Conservation (phyloP, 2,113 vertebrate genomes). For the Fregata magnificens region DNA sequence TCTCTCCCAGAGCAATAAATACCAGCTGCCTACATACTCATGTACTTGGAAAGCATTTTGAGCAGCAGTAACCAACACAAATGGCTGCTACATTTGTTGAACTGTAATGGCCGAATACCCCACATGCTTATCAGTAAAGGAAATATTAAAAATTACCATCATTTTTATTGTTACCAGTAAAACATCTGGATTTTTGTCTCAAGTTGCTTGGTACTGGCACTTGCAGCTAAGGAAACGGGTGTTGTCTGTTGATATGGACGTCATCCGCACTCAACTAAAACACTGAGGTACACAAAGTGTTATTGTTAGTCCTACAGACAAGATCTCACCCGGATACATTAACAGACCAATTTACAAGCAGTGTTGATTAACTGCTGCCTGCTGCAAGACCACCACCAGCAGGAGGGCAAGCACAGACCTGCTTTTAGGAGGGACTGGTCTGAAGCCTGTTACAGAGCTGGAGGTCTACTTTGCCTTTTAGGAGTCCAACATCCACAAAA, state of each 20-base stretch:
- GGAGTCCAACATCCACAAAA: neutral
- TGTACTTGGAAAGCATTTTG: neutral
- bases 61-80: neutral
- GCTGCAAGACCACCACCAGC: neutral
- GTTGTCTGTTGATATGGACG: rapidly evolving
- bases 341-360: neutral
- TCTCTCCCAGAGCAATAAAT: neutral
- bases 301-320: neutral
- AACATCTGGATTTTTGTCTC: neutral
- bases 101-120: neutral
- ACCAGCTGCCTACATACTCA: neutral
- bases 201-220: neutral
- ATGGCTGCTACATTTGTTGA: neutral
- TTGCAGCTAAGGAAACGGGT: neutral
- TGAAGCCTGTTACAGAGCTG: neutral
- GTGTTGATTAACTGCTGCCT: neutral
- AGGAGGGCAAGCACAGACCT: neutral
- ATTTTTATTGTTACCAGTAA: neutral
- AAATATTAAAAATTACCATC: neutral
- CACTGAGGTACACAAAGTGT: neutral
- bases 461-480: neutral
- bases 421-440: neutral
- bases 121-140: neutral
- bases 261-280: neutral
- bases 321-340: neutral